Evolutionary conservation across 2,113 vertebrate genomes (phyloP).

Genomic region (Mixornis gularis): DNA sequence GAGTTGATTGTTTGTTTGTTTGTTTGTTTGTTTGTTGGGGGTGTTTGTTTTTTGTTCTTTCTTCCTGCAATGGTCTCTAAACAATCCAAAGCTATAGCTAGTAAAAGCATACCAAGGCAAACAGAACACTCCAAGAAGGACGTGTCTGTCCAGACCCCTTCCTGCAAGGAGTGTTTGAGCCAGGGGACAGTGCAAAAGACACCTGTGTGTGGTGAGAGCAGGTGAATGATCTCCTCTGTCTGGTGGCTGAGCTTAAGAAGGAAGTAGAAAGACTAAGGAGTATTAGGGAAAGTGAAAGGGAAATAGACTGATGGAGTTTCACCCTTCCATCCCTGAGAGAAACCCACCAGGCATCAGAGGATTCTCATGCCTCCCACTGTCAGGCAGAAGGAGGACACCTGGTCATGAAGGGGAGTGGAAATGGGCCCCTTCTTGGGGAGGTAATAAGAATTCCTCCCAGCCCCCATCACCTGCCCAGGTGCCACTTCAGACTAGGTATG

Average conservation of each 20-base stretch:
- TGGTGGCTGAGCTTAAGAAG: not conserved
- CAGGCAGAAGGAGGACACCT: no score
- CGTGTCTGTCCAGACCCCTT: not conserved
- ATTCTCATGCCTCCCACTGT: not conserved
- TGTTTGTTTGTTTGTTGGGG: no score
- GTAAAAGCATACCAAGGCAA: not conserved
- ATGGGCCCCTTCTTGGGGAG: not conserved
- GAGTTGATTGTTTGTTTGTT: no score
- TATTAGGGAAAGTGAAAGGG: not conserved
- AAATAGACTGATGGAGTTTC: no score
- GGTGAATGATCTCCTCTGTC: not conserved
- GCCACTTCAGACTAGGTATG: not conserved
- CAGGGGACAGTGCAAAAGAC: not conserved
- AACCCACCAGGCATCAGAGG: not conserved
- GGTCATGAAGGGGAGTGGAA: not conserved
- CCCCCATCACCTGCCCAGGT: not conserved
- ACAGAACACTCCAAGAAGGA: not conserved
- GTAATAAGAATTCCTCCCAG: not conserved
- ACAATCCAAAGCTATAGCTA: not conserved
- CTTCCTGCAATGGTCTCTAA: not conserved
- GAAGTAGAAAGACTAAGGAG: no score
- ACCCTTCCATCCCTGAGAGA: not conserved
- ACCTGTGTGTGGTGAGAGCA: not conserved
- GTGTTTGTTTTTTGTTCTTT: no score
- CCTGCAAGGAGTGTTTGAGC: not conserved